A percentile compares a stretch with the other conserved stretches of the same genome.
These are phyloP conservation scores for Harpegnathos saltator DNA, from an alignment of 1,140 invertebrate species.

Conservation along the genomic window DNA sequence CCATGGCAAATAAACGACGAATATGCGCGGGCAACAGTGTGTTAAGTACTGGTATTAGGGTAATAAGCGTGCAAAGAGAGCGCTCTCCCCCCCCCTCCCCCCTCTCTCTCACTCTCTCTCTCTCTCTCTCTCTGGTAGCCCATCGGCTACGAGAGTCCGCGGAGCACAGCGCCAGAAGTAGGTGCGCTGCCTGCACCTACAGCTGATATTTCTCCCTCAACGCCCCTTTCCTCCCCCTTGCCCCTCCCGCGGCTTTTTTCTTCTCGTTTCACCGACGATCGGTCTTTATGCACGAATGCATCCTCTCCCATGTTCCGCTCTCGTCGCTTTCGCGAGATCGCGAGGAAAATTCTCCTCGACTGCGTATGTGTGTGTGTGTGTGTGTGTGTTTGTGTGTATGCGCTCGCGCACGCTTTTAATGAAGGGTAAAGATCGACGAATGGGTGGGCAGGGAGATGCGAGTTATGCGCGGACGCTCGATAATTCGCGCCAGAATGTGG, in stretches of 20 bases:
- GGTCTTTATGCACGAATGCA: conserved; percentile 30
- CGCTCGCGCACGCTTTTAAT: conserved; percentile 57
- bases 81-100: conserved; percentile 23
- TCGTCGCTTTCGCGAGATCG: conserved; percentile 41
- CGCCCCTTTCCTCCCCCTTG: background rate
- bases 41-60: conserved; percentile 85
- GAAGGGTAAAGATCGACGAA: conserved; percentile 64
- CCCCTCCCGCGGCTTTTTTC: background rate
- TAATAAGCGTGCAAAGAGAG: conserved; percentile 85
- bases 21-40: conserved; percentile 83
- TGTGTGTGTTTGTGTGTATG: too few relatives aligned
- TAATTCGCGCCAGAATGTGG: conserved; percentile 62
- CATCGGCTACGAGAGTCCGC: conserved; percentile 66
- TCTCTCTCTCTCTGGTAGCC: conserved; percentile 38
- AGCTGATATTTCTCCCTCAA: conserved; percentile 68
- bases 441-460: conserved; percentile 77
- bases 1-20: conserved; percentile 80
- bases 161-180: conserved; percentile 60
- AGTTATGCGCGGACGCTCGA: conserved; percentile 60
- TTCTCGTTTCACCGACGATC: too few relatives aligned
- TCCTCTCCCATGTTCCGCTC: conserved; percentile 55
- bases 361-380: too few relatives aligned
- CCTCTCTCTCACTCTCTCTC: too few relatives aligned
- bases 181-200: conserved; percentile 73
- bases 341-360: conserved; percentile 56